Evolutionary conservation across 2,797 vertebrate genomes (phyloP), one percentile per base, ranked within the genome.

Genomic region (Tachyglossus aculeatus): DNA sequence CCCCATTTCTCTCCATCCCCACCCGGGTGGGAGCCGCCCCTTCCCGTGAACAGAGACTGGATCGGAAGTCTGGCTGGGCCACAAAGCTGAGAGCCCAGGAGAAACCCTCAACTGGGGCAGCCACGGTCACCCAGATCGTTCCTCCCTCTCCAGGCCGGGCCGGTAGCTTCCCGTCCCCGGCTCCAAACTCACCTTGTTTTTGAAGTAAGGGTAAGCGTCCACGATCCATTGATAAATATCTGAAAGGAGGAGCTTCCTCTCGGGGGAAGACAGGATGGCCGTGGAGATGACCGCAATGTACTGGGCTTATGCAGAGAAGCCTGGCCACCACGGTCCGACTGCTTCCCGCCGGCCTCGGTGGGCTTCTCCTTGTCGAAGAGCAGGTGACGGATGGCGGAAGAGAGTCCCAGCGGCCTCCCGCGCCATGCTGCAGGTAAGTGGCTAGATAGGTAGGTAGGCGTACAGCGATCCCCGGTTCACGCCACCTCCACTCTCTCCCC

Each of bases 161-260:
- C n/a, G n/a, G n/a, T n/a, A n/a, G n/a, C n/a, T n/a, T n/a, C n/a
- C n/a, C n/a, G n/a, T n/a, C n/a, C n/a, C 15, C 16, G 24, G 21
- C 5, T 6, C 22, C 5, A 22, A 29, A 15, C 47, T 29, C 85
- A 95, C 94, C 94, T 95, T 94, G 71, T 94, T 95, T 87, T 94
- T 94, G 85, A 95, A 96, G 90, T 95, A 95, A 2, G 95, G 92
- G 70, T 93, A 95, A 48, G 92, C 88, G 64, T 95, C 94, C 95
- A 95, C 95, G 88, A 96, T 96, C 94, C 94, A 96, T 77, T 95
- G 94, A 86, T 96, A 95, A 89, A 96, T 96, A 68, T 96, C 94
- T 18, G 94, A 94, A 2, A 95, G 89, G 78, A 95, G 80, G 50
- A 95, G 90, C 77, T 95, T 96, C 87, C 95, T 95, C 51, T 93